Evolutionary conservation across 2,797 vertebrate species (phyloP), one percentile per base, ranked within the genome.

Genomic region (Pipistrellus pipistrellus): DNA sequence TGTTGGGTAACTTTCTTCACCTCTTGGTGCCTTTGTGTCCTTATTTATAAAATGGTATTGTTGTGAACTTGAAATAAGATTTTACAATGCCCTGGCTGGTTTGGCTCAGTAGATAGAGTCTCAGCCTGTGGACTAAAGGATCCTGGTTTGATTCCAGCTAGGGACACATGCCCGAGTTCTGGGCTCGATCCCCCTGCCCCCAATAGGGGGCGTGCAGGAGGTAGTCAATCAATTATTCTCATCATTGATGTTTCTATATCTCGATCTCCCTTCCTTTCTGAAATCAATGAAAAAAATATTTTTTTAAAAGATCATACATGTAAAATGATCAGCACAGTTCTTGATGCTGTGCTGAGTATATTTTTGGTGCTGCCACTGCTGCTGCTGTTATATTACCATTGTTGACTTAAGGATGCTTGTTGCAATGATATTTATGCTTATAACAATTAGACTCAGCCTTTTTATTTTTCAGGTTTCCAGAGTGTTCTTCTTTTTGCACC

Each of bases 31-130:
- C 53, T 94, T 15, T n/a, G 68, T 82, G 48, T 35, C 44, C 66
- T 92, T 87, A 81, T 88, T 95, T 80, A 25, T 87, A 55, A 80
- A 96, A 66, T 69, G 20, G 46, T 55, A 35, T 87, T 87, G 8
- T 95, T 82, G 75, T 14, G 9, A 95, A 53, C 62, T 84, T 92
- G 44, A 77, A 82, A 64, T 81, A 55, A 81, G 20, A 53, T 38
- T 20, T 12, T 46, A 66, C 21, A 25, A n/a, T 30, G 59, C 57
- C 57, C 25, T 59, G 25, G 25, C 57, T 2, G 4, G 25, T 59
- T 59, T 59, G 25, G 25, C 25, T 27, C 25, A 59, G 25, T 27
- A 18, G 25, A 12, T 27, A 13, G 25, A 59, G 57, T 12, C 11
- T 59, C 57, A 27, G 11, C 25, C 11, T 59, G 57, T 12, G 57